Conservation (phyloP, 2,797 vertebrate species). For the Lates japonicus region DNA sequence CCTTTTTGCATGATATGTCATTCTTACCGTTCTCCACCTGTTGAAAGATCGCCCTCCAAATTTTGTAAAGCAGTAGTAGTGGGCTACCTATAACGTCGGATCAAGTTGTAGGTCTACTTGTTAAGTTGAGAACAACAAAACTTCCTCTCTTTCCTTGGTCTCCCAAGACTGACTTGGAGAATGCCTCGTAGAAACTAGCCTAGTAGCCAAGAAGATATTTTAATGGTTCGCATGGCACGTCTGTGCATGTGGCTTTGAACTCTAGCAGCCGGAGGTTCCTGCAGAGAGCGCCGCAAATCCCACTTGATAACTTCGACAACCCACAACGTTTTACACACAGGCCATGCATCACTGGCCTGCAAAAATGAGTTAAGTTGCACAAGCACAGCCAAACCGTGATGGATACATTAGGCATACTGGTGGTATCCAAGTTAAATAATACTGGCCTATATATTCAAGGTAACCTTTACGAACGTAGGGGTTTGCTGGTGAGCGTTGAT, state of each 20-base stretch:
- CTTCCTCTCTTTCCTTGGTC: slow-evolving; percentile 78
- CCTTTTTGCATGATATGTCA: slow-evolving; percentile 46
- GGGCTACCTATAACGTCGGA: slow-evolving; percentile 49
- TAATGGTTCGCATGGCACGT: slow-evolving; percentile 97
- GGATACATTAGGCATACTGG: slow-evolving; percentile 50
- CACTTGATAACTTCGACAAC: slow-evolving; percentile 98
- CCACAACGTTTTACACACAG: slow-evolving; percentile 91
- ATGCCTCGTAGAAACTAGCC: slow-evolving; percentile 90
- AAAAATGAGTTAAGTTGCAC: slow-evolving; percentile 67
- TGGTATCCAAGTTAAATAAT: slow-evolving; percentile 61
- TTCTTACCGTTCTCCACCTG: slow-evolving; percentile 91
- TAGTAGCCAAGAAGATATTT: slow-evolving; percentile 95
- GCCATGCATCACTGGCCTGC: slow-evolving; percentile 84
- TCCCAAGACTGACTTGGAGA: slow-evolving; percentile 89
- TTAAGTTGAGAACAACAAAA: slow-evolving; percentile 70
- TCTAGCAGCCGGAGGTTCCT: slow-evolving; percentile 95
- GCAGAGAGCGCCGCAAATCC: slow-evolving; percentile 98
- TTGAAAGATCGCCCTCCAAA: slow-evolving; percentile 87
- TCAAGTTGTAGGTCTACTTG: slow-evolving; percentile 59
- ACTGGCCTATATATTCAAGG: slow-evolving; percentile 40
- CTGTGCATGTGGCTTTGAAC: slow-evolving; percentile 98
- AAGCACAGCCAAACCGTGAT: slow-evolving; percentile 54
- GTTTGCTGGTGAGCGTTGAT: slow-evolving; percentile 37
- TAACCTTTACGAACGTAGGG: slow-evolving; percentile 46
- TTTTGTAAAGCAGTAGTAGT: slow-evolving; percentile 53